Percentiles rank a stretch among this genome's conserved stretches.
These are phyloP conservation scores for Regulus satrapa DNA, from an alignment of 2,113 vertebrate genomes.

Conservation along the genomic window DNA sequence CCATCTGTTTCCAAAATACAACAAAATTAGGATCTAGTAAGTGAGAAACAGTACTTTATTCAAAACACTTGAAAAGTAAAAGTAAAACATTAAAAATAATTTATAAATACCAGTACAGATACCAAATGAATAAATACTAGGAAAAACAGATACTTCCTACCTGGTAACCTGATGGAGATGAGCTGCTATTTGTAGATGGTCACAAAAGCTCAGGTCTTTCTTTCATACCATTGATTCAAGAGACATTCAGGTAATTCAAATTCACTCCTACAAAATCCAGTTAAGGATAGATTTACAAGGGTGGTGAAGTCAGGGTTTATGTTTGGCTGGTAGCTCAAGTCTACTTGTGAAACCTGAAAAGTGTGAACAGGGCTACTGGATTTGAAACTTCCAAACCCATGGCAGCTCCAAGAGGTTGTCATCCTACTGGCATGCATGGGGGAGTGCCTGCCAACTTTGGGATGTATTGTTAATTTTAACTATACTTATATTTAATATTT, in stretches of 20 bases:
- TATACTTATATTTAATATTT: background rate
- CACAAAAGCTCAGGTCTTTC: background rate
- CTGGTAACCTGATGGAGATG: background rate
- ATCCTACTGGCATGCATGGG: background rate
- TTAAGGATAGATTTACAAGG: background rate
- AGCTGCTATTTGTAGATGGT: background rate
- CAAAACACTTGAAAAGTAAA: background rate
- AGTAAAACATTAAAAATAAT: background rate
- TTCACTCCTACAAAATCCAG: background rate
- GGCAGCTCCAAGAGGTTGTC: background rate
- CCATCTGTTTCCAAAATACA: background rate
- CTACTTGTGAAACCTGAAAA: background rate
- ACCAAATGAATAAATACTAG: background rate
- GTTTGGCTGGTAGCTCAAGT: background rate
- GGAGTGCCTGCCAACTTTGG: background rate
- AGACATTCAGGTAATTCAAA: background rate
- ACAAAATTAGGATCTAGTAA: background rate
- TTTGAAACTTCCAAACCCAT: background rate
- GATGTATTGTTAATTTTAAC: background rate
- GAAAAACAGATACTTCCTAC: background rate
- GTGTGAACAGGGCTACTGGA: background rate
- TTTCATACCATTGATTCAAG: background rate
- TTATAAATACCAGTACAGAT: background rate
- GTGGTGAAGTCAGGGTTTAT: background rate
- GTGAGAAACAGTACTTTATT: background rate